phyloP scores from a whole-genome alignment of 2,797 vertebrate genomes.

The Lagodon rhomboides region DNA sequence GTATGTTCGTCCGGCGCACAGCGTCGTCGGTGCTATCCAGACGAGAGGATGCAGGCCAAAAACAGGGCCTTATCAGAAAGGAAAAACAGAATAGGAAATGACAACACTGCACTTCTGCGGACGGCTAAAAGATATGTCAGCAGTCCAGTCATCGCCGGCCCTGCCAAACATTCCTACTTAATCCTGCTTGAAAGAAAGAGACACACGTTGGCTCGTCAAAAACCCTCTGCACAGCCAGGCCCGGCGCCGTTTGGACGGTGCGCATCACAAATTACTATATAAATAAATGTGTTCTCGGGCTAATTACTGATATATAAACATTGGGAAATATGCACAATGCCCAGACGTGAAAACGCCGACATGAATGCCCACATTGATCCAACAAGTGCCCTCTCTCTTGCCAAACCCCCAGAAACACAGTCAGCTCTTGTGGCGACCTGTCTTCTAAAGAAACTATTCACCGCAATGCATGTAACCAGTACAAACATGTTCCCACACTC shows the following conservation, averaged over 20 bases:
- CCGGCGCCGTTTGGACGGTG: conserved; percentile 15
- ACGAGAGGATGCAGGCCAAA: conserved; percentile 62
- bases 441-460: not conserved
- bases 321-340: not conserved
- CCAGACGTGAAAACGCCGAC: not conserved
- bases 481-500: conserved; percentile 36
- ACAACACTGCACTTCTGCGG: conserved; percentile 68
- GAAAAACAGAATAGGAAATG: conserved; percentile 70
- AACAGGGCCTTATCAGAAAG: conserved; percentile 62
- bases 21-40: conserved; percentile 38
- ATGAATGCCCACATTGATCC: conserved; percentile 37
- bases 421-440: conserved; percentile 33
- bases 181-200: conserved; percentile 68
- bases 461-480: conserved; percentile 4
- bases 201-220: conserved; percentile 48
- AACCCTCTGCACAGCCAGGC: conserved; percentile 42
- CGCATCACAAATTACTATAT: not conserved
- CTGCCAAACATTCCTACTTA: conserved; percentile 78
- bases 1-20: conserved; percentile 10
- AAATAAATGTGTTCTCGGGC: conserved; percentile 8
- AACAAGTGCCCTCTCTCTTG: conserved; percentile 36
- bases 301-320: not conserved
- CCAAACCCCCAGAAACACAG: conserved; percentile 11
- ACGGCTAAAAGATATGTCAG: conserved; percentile 67
- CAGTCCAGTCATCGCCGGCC: conserved; percentile 56